Conservation (phyloP, 2,888 invertebrate genomes). For the Globia sparganii region DNA sequence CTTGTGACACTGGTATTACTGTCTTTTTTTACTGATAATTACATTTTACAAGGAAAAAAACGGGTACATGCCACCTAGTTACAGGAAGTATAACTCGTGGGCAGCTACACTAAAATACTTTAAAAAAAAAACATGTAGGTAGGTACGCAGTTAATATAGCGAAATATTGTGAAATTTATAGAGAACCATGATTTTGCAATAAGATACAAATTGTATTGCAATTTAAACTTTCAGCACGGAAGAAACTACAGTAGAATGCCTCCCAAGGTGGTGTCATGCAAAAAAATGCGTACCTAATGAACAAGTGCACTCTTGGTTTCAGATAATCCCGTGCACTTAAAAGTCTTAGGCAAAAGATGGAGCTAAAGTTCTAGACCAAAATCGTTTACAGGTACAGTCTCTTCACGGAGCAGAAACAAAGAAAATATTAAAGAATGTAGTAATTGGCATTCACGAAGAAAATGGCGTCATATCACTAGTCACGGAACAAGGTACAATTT, state of each 20-base stretch:
- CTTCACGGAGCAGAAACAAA: slow-evolving; percentile 75
- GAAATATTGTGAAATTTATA: slow-evolving; percentile 41
- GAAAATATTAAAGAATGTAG: slow-evolving; percentile 87
- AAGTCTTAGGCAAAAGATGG: slow-evolving; percentile 64
- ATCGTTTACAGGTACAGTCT: slow-evolving; percentile 60
- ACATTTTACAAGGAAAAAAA: slow-evolving; percentile 26
- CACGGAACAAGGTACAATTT: slow-evolving; percentile 90
- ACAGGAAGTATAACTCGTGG: slow-evolving; percentile 62
- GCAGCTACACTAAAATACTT: slow-evolving; percentile 47
- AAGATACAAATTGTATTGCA: slow-evolving; percentile 9
- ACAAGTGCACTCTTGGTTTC: slow-evolving; percentile 67
- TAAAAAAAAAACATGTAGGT: slow-evolving; percentile 53
- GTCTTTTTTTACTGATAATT: slow-evolving; percentile 9
- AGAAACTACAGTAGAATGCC: slow-evolving; percentile 77
- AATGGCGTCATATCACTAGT: slow-evolving; percentile 91
- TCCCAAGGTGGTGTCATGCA: slow-evolving; percentile 85
- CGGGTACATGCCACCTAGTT: slow-evolving; percentile 41
- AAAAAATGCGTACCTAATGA: slow-evolving; percentile 83
- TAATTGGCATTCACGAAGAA: slow-evolving; percentile 91
- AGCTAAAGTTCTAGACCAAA: slow-evolving; percentile 63
- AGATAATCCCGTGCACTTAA: slow-evolving; percentile 63
- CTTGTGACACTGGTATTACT: background rate
- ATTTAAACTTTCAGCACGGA: slow-evolving; percentile 54
- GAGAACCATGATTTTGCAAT: slow-evolving; percentile 21
- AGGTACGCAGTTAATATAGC: slow-evolving; percentile 32